Conservation (phyloP, 2,113 vertebrate genomes). For the Mustela nigripes region DNA sequence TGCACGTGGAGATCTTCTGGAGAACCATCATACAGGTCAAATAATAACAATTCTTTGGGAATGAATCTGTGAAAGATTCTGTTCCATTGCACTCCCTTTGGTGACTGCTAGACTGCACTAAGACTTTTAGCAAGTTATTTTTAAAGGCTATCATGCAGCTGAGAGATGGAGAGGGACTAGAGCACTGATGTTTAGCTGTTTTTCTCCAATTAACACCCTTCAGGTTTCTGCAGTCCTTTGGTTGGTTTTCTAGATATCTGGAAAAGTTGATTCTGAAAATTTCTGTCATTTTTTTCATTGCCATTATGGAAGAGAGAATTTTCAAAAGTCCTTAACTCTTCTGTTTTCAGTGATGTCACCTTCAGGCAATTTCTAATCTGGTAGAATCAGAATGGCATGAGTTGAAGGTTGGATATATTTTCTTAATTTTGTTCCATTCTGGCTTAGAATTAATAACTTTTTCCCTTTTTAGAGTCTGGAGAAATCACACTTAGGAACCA, state of each 20-base stretch:
- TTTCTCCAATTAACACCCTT: neutral
- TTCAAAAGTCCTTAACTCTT: neutral
- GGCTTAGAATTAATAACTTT: neutral
- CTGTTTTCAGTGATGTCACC: neutral
- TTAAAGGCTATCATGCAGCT: neutral
- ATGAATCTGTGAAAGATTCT: neutral
- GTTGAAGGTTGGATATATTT: constrained; percentile 23
- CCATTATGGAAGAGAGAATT: constrained; percentile 19
- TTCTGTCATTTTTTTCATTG: neutral
- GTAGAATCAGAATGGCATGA: constrained; percentile 22
- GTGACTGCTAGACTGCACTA: neutral
- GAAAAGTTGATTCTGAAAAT: neutral
- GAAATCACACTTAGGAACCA: constrained; percentile 26
- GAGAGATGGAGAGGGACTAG: neutral
- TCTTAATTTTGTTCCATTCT: neutral
- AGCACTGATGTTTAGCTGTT: neutral
- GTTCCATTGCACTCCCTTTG: neutral
- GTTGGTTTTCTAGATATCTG: neutral
- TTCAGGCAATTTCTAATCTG: neutral
- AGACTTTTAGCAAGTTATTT: neutral
- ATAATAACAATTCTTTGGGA: neutral
- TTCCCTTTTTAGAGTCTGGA: neutral
- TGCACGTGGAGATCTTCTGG: neutral
- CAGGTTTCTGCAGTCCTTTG: neutral
- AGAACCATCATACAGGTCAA: neutral